Evolutionary conservation across 2,797 vertebrate species (phyloP).

Genomic region (Acrocephalus scirpaceus): DNA sequence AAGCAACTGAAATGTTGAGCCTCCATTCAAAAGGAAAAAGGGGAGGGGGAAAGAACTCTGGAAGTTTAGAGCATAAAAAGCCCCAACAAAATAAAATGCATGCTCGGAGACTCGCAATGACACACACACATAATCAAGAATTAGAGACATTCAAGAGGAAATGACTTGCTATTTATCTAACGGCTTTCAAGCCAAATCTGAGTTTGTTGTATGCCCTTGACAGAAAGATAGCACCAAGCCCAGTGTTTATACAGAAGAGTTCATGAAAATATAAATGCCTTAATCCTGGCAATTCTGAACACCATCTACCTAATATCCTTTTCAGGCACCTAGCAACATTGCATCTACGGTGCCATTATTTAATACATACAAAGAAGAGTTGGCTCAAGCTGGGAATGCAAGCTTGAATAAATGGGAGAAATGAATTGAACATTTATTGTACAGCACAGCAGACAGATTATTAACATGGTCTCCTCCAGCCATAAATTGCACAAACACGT

Average conservation of each 20-base stretch:
- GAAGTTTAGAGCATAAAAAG: conserved; percentile 24
- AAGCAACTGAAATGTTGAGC: conserved; percentile 52
- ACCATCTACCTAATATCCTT: neutral
- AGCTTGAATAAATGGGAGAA: neutral
- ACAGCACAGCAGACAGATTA: neutral
- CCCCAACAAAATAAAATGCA: conserved; percentile 6
- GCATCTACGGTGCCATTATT: neutral
- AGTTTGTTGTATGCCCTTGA: conserved; percentile 32
- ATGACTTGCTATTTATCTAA: conserved; percentile 51
- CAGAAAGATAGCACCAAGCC: conserved; percentile 6
- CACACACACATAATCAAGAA: conserved; percentile 30
- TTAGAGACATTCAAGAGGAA: conserved; percentile 34
- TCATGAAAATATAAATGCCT: neutral
- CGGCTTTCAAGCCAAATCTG: neutral
- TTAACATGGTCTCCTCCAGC: neutral
- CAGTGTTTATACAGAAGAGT: neutral
- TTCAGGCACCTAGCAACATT: neutral
- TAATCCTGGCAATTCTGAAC: neutral
- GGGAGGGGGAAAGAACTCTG: neutral
- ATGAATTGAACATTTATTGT: neutral
- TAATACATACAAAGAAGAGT: neutral
- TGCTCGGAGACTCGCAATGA: neutral
- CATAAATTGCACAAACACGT: neutral
- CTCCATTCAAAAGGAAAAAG: conserved; percentile 45
- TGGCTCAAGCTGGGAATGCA: neutral